A percentile compares a stretch with the other conserved stretches of the same genome.
These are phyloP conservation scores for Bufo bufo DNA, from an alignment of 2,113 vertebrate genomes.

Conservation along the genomic window DNA sequence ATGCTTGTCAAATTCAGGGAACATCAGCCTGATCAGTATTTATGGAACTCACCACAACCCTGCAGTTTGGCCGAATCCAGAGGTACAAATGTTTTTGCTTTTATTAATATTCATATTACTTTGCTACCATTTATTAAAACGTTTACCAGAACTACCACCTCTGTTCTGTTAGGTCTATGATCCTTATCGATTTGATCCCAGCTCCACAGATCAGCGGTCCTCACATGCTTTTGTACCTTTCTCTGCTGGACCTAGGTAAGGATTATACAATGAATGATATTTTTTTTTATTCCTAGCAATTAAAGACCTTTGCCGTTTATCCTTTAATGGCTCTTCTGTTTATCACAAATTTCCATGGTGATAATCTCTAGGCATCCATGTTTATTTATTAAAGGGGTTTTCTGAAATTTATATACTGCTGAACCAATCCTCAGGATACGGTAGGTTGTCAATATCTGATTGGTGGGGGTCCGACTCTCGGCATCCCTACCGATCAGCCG, in stretches of 20 bases:
- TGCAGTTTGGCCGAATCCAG: slow-evolving; percentile 80
- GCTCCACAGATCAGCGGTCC: slow-evolving; percentile 65
- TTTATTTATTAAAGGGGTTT: too few relatives aligned
- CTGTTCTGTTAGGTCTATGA: slow-evolving; percentile 76
- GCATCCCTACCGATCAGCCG: too few relatives aligned
- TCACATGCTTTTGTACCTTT: slow-evolving; percentile 84
- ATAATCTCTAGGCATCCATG: too few relatives aligned
- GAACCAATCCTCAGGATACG: too few relatives aligned
- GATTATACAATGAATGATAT: not conserved
- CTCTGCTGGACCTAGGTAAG: slow-evolving; percentile 87
- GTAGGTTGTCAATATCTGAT: too few relatives aligned
- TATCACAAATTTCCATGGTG: too few relatives aligned
- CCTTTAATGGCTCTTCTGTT: too few relatives aligned
- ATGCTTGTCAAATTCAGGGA: slow-evolving; percentile 63
- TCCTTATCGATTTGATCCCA: slow-evolving; percentile 80
- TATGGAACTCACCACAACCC: slow-evolving; percentile 91
- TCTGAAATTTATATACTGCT: too few relatives aligned
- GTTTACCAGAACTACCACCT: not conserved
- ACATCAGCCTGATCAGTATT: slow-evolving; percentile 84
- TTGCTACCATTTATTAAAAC: not conserved
- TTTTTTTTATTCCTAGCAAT: not conserved
- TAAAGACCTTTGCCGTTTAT: too few relatives aligned
- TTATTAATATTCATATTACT: not conserved
- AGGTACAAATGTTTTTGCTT: slow-evolving; percentile 68
- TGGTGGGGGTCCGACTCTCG: too few relatives aligned